Percentiles rank a stretch among this genome's conserved stretches.
These are phyloP conservation scores for Geodia barretti DNA, from an alignment of 37 sponge, comb jelly and placozoan genomes.

Conservation along the genomic window DNA sequence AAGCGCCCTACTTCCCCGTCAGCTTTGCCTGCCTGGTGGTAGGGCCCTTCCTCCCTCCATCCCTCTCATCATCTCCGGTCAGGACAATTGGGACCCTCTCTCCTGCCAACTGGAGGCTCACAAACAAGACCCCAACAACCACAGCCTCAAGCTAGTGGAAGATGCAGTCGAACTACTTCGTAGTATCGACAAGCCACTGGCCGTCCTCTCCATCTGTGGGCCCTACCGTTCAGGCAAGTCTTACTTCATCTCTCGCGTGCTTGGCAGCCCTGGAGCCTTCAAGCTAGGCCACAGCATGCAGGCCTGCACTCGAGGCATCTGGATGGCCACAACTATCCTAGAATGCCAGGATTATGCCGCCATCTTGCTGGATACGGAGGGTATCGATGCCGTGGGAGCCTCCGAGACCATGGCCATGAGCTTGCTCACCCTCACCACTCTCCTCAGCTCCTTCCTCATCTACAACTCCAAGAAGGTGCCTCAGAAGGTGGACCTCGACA, in stretches of 20 bases:
- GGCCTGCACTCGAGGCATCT: slow-evolving; percentile 19
- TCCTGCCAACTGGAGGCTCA: too few species aligned
- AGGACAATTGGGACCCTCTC: too few species aligned
- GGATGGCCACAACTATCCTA: slow-evolving; percentile 31
- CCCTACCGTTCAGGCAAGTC: slow-evolving; percentile 47
- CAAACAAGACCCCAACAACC: too few species aligned
- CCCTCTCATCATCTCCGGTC: too few species aligned
- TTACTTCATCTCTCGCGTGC: slow-evolving; percentile 35
- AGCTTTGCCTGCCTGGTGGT: too few species aligned
- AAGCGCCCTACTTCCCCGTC: too few species aligned
- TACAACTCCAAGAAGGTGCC: slow-evolving; percentile 24
- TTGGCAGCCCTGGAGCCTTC: slow-evolving; percentile 16
- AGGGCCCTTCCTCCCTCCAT: too few species aligned
- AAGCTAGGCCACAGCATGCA: slow-evolving; percentile 27
- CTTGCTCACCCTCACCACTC: neutral
- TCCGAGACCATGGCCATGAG: neutral
- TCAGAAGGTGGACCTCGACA: slow-evolving; percentile 1
- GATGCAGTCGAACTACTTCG: slow-evolving; percentile 14
- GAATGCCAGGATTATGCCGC: slow-evolving; percentile 12
- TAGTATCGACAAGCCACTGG: slow-evolving; percentile 20
- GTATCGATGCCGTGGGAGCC: slow-evolving; percentile 2
- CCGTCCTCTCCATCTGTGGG: slow-evolving; percentile 35
- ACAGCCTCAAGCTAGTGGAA: neutral
- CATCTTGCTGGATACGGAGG: slow-evolving; percentile 21
- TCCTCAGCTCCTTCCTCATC: slow-evolving; percentile 13